These are phyloP conservation scores for Musca domestica DNA, from an alignment of 1,140 invertebrate species.

Conservation along the genomic window DNA sequence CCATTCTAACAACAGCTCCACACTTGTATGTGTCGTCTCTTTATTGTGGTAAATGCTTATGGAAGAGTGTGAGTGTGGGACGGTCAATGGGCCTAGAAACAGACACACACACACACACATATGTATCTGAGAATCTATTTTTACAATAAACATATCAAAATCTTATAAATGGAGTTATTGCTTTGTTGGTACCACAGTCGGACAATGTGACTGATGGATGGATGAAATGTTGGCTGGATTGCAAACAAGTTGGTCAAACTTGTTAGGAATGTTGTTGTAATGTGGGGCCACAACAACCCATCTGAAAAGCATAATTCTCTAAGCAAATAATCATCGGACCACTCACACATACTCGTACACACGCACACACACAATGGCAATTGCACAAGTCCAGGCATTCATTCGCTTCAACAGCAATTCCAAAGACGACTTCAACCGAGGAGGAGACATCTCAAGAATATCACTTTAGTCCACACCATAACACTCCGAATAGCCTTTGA, in stretches of 20 bases:
- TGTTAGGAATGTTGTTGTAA: constrained; percentile 16
- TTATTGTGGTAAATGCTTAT: too few species aligned
- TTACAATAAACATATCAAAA: constrained; percentile 22
- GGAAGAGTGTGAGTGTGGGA: too few species aligned
- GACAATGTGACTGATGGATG: constrained; percentile 15
- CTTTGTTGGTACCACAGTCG: constrained; percentile 16
- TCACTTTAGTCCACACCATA: too few species aligned
- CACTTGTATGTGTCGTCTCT: too few species aligned
- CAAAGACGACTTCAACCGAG: too few species aligned
- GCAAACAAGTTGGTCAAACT: constrained; percentile 17
- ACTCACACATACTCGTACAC: too few species aligned
- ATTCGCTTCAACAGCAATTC: too few species aligned
- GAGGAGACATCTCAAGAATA: too few species aligned
- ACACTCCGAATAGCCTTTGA: too few species aligned
- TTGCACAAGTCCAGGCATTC: too few species aligned
- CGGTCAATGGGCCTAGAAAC: too few species aligned
- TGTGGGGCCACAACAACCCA: not conserved
- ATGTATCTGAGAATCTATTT: constrained; percentile 17
- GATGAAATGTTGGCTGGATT: constrained; percentile 16
- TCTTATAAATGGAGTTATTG: constrained; percentile 22
- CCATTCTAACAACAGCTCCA: not conserved
- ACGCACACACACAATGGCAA: constrained; percentile 2
- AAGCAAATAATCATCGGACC: not conserved
- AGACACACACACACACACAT: too few species aligned
- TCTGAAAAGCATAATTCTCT: constrained; percentile 1